These are phyloP conservation scores for Cataglyphis albicans DNA, from an alignment of 2,888 invertebrate species.

Conservation along the genomic window DNA sequence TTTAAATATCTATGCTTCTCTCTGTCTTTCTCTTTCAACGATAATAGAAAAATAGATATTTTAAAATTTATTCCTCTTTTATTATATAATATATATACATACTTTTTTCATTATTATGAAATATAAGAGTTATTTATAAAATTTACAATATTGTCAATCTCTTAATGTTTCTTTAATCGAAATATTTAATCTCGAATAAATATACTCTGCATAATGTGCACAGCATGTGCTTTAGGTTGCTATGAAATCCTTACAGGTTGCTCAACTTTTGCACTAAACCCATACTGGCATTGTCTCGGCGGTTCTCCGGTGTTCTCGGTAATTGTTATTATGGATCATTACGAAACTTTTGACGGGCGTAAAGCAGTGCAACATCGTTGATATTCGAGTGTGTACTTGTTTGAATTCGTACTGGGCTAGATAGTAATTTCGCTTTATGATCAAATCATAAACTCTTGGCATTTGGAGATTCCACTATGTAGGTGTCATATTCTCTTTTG, in stretches of 20 bases:
- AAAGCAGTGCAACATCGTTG: neutral
- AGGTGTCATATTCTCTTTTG: constrained; percentile 19
- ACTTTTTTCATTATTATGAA: neutral
- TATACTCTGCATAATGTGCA: neutral
- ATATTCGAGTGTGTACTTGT: constrained; percentile 15
- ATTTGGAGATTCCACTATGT: neutral
- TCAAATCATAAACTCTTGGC: constrained; percentile 42
- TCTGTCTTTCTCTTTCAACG: neutral
- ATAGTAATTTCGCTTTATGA: constrained; percentile 41
- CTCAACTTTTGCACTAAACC: constrained; percentile 7
- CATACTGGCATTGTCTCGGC: neutral
- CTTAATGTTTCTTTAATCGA: neutral
- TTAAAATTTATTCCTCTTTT: neutral
- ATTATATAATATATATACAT: neutral
- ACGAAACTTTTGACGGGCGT: constrained; percentile 18
- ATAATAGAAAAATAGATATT: neutral
- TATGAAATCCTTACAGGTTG: constrained; percentile 19
- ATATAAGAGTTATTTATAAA: neutral
- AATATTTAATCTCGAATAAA: constrained; percentile 4
- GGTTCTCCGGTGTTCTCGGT: neutral
- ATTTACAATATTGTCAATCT: neutral
- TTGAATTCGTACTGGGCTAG: constrained; percentile 9
- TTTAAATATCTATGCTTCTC: neutral
- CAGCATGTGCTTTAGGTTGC: constrained; percentile 5
- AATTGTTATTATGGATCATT: constrained; percentile 45